Base-by-base conservation (phyloP, 37 sponge, comb jelly and placozoan species). In the Beroe forskalii region DNA sequence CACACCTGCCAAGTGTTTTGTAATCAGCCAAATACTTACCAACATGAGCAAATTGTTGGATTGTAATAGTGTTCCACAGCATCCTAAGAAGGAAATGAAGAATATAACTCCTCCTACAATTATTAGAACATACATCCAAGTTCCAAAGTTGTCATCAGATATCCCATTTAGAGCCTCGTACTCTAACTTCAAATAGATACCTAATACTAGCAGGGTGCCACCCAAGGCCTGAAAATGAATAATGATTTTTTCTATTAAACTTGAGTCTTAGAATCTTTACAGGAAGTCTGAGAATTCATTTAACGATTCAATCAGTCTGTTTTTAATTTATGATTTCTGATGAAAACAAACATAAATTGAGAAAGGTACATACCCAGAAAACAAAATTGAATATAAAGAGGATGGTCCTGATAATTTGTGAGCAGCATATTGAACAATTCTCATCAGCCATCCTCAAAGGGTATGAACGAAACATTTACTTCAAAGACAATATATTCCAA, bases 111-210 rank as follows among this genome's bases (percentile, higher is more conserved):
- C 27, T 19, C 72, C 72, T 4, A 69, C 72, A 2, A 69, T 69
- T 19, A 69, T 69, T 4, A 69, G 72, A 2, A 27, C 72, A 37
- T 69, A 69, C 72, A 69, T 69, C 72, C 72, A 69, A 14, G 72
- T 69, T 9, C 72, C 72, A 17, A 69, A 69, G 38, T 69, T 69
- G 32, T 69, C 72, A 3, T 69, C 72, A 20, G 72, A 69, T 12
- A 69, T 36, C 37, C 32, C 38, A 32, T 69, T 32, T 2, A 69
- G 72, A 9, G 72, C 27, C 38, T 35, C 32, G 72, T 69, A 69
- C 38, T 69, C 72, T 32, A 69, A 14, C 39, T 69, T 69, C 3
- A 69, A 37, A 32, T 69, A 69, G 0, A 69, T 32, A 35, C 72
- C 72, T 3, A 69, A 20, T 2, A 69, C 72, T 9, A 69, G 72